phyloP scores from a whole-genome alignment of 2,797 vertebrate genomes.

The Enoplosus armatus region DNA sequence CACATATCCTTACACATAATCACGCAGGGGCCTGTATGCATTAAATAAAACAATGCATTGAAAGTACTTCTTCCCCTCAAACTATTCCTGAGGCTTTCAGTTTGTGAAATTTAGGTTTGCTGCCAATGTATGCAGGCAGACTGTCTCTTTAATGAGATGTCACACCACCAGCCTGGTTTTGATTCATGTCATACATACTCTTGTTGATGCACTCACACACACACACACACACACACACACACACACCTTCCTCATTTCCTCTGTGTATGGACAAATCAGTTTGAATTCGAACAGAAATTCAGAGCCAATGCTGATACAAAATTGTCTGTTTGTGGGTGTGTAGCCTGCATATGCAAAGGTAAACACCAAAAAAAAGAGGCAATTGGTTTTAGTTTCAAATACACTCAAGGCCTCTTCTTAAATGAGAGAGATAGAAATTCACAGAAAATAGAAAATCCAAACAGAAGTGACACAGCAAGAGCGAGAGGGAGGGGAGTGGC shows the following conservation, averaged over 20 bases:
- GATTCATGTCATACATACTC: constrained; percentile 36
- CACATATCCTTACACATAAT: background rate
- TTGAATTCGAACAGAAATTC: background rate
- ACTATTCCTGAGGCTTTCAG: constrained; percentile 5
- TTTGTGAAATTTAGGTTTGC: constrained; percentile 12
- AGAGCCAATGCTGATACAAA: background rate
- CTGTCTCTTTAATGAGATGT: constrained; percentile 64
- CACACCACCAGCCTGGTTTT: constrained; percentile 41
- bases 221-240: constrained; percentile 15
- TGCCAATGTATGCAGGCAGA: constrained; percentile 15
- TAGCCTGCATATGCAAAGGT: background rate
- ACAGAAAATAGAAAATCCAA: constrained; percentile 11
- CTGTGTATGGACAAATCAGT: background rate
- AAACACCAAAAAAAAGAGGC: background rate
- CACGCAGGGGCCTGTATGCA: background rate
- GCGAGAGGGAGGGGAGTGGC: constrained; percentile 35
- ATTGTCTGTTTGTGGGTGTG: background rate
- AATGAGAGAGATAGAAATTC: constrained; percentile 16
- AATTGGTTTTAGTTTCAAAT: background rate
- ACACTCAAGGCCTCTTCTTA: background rate
- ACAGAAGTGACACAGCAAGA: constrained; percentile 44
- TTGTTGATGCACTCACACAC: constrained; percentile 8
- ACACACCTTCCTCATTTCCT: background rate
- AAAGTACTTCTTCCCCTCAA: constrained; percentile 8
- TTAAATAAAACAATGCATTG: background rate